Evolutionary conservation across 2,888 invertebrate species (phyloP).

Genomic region (Tanaodytes sp.): DNA sequence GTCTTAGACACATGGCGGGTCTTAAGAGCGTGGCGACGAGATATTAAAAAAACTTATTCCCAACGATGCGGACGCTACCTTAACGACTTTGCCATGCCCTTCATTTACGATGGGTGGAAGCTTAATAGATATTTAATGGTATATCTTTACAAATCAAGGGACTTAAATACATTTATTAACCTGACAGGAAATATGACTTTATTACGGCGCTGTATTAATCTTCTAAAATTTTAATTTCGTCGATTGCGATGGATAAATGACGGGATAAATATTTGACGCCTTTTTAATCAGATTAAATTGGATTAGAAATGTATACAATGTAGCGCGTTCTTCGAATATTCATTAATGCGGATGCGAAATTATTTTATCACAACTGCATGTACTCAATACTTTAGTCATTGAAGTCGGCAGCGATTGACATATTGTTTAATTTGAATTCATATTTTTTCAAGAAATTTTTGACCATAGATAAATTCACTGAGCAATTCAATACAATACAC

Average conservation of each 20-base stretch:
- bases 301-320: no score
- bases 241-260: constrained; percentile 18
- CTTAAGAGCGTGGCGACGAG: constrained; percentile 52
- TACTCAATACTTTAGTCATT: no score
- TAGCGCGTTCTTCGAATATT: no score
- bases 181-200: constrained; percentile 40
- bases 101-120: constrained; percentile 41
- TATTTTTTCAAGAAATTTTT: no score
- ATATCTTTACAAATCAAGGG: constrained; percentile 48
- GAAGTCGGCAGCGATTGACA: no score
- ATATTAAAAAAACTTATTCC: constrained; percentile 63
- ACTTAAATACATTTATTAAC: constrained; percentile 47
- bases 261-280: constrained; percentile 22
- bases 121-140: constrained; percentile 46
- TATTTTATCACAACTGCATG: no score
- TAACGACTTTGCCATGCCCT: constrained; percentile 47
- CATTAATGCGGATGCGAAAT: no score
- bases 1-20: constrained; percentile 57
- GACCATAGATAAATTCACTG: no score
- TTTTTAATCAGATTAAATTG: neutral
- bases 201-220: constrained; percentile 32
- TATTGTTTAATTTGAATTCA: no score
- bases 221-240: constrained; percentile 27
- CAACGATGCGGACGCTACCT: constrained; percentile 54
- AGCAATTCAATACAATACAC: no score